Evolutionary conservation across 2,888 invertebrate genomes (phyloP), one percentile per base, ranked within the genome.

Genomic region (Aquatica leii): DNA sequence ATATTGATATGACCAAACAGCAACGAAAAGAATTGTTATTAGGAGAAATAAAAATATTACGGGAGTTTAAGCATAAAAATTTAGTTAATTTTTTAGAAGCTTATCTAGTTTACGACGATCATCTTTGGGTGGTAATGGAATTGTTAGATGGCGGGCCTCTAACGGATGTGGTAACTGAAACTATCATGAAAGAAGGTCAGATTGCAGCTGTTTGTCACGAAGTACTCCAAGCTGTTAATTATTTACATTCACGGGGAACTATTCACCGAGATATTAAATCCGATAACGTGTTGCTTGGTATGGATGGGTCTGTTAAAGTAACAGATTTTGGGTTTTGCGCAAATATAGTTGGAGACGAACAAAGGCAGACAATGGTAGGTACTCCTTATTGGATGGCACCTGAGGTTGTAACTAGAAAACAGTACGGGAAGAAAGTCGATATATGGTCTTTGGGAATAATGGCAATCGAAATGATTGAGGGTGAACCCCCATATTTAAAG

Each of bases 311-410:
- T 0, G 94, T 95, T 0, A 95, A 95, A 84, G 93, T 95, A 0
- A 95, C 95, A 0, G 98, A 98, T 82, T 98, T 98, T 82, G 98
- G 98, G 6, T 98, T 98, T 83, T 98, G 97, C 82, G 98, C 98
- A 1, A 98, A 98, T 78, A 93, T 98, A 57, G 90, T 92, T 41
- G 95, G 94, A 0, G 97, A 96, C 72, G 94, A 96, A 76, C 97
- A 98, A 79, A 84, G 96, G n/a, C 94, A 94, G 78, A 97, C 97
- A 0, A 95, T 97, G 94, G 97, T 97, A 0, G 97, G 97, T n/a
- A 97, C 97, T 0, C 97, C 97, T 0, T 97, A 96, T 76, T 97
- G 97, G 98, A 98, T 98, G 97, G 96, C 97, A 0, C 97, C 97
- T 0, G 96, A 96, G 81, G 94, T 95, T 0, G 94, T 95, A 0